These are phyloP conservation scores for Platalea minor DNA, from an alignment of 2,797 vertebrate genomes.

Conservation along the genomic window DNA sequence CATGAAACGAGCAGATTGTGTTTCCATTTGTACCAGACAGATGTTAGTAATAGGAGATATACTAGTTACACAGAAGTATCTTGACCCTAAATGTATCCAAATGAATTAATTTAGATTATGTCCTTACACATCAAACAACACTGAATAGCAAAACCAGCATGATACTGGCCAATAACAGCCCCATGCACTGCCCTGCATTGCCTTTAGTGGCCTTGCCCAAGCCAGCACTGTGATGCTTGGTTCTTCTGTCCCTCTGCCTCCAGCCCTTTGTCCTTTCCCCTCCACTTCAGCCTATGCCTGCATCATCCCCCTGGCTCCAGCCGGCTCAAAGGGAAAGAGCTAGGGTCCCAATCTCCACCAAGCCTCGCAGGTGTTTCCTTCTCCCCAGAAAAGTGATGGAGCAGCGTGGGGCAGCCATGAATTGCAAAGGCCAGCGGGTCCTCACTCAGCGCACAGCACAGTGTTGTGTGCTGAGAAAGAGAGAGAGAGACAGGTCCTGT, in stretches of 20 bases:
- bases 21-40: not conserved
- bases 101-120: not conserved
- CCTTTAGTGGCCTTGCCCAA: not conserved
- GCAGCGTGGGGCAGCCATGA: not conserved
- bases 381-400: not conserved
- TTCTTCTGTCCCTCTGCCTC: not conserved
- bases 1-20: not conserved
- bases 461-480: not conserved
- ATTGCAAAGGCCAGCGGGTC: not conserved
- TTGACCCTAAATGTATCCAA: not conserved
- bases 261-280: not conserved
- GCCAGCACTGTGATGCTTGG: not conserved
- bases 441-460: not conserved
- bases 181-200: not conserved
- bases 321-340: not conserved
- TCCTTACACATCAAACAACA: not conserved
- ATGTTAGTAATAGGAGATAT: not conserved
- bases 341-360: accelerated
- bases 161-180: accelerated
- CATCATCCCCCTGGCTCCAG: not conserved
- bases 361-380: not conserved
- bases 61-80: not conserved
- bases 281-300: not conserved
- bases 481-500: not conserved
- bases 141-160: not conserved